These are phyloP conservation scores for Psittacus erithacus DNA, from an alignment of 2,113 vertebrate genomes.

Conservation along the genomic window DNA sequence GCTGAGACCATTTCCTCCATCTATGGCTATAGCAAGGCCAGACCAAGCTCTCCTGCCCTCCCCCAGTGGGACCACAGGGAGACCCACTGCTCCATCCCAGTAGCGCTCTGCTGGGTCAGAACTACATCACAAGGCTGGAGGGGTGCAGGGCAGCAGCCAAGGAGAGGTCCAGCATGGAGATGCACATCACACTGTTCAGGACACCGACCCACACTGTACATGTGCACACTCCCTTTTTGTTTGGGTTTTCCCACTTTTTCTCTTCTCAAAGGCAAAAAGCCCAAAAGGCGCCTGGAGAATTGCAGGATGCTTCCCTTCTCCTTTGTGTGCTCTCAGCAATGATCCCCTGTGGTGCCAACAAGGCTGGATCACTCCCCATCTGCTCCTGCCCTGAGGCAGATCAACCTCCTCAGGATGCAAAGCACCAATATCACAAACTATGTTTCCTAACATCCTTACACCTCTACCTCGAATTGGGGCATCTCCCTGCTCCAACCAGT, in stretches of 20 bases:
- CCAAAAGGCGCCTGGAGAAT: neutral
- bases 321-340: neutral
- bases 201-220: neutral
- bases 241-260: neutral
- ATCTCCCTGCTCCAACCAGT: neutral
- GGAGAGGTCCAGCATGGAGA: neutral
- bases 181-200: neutral
- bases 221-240: accelerated
- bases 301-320: neutral
- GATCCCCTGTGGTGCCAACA: accelerated
- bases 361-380: neutral
- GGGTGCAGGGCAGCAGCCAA: neutral
- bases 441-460: neutral
- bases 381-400: neutral
- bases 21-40: neutral
- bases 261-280: neutral
- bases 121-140: neutral
- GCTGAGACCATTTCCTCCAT: neutral
- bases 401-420: neutral
- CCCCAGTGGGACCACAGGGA: neutral
- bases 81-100: accelerated
- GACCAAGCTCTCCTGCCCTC: neutral
- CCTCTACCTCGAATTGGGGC: neutral
- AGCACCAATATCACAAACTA: neutral
- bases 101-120: neutral